Base-by-base conservation (phyloP, 1,140 invertebrate genomes). In the Thaumatotibia leucotreta region DNA sequence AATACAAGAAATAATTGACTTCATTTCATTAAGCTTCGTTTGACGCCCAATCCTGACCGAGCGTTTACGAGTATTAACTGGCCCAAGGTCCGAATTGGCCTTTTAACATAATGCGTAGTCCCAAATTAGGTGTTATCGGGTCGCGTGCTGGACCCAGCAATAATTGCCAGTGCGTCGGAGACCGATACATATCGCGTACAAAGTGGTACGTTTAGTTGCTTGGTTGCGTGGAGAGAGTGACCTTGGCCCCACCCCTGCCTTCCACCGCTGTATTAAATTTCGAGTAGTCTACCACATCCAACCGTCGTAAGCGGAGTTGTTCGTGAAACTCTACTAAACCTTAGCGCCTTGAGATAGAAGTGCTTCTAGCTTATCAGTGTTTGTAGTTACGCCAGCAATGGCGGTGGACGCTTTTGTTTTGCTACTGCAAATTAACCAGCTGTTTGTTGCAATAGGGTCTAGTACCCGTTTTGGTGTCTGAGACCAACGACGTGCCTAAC, bases 181-280 rank as follows among this genome's bases (percentile, higher is more conserved):
- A 45, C 61, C 74, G 84, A 83, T 87, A 68, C 75, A 69, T 82
- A 85, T 85, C 82, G 70, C 72, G 67, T 70, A 77, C 74, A 74
- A 67, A 65, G 76, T 77, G 29, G 32, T 65, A 31, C 14, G 10
- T 49, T 75, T 69, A 66, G 72, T 69, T 80, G 75, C 78, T 74
- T 69, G 75, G 75, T 86, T 88, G 86, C 88, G 86, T 88, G 88
- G 82, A 75, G 77, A 86, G 80, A 87, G 68, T 80, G 84, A 88
- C 88, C 88, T 88, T 90, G 86, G 70, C 69, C 27, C 24, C 17
- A 64, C 33, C 70, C 66, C 49, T 71, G 29, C 62, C 68, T 68
- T 52, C 79, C 76, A 72, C 69, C 73, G 68, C 50, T 65, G 80
- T 82, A 82, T 87, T 80, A 82, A 85, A 85, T 83, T 86, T 84